A percentile compares a stretch with the other conserved stretches of the same genome.
Evolutionary conservation across 2,888 invertebrate genomes (phyloP).

Genomic region (Escarpia spicata): DNA sequence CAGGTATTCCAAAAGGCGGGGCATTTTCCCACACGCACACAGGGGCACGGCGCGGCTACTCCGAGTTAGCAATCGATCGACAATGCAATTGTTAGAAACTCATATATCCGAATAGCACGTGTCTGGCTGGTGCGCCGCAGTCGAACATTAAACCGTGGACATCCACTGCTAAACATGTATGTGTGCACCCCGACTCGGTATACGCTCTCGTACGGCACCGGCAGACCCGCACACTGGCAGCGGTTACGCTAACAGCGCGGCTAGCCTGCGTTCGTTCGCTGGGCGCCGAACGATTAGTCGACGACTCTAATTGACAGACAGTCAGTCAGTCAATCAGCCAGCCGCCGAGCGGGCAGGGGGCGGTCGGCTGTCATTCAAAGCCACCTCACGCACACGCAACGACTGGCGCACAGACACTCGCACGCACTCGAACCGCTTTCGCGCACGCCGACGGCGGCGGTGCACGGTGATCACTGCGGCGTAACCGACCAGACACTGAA

Average conservation of each 20-base stretch:
- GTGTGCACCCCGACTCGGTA: not conserved
- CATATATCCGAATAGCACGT: not conserved
- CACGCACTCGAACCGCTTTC: not conserved
- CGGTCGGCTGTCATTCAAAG: constrained; percentile 14
- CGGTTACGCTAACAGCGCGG: not conserved
- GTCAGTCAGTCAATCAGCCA: not conserved
- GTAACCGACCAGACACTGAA: not conserved
- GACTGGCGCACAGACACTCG: constrained; percentile 18
- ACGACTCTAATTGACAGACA: not conserved
- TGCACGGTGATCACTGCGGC: not conserved
- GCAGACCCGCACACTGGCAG: not conserved
- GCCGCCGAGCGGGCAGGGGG: not conserved
- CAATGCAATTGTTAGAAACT: not conserved
- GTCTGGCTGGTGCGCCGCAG: not conserved
- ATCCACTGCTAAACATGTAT: not conserved
- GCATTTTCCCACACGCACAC: not conserved
- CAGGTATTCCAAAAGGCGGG: constrained; percentile 1
- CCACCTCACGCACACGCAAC: constrained; percentile 21
- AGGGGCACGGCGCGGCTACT: not conserved
- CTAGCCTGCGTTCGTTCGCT: not conserved
- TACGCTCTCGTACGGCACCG: not conserved
- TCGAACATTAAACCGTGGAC: not conserved
- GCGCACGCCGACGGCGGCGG: not conserved
- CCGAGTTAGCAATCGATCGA: not conserved
- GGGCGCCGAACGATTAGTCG: constrained; percentile 16